phyloP scores from a whole-genome alignment of 2,888 invertebrate genomes.

The Nesidiocoris tenuis region DNA sequence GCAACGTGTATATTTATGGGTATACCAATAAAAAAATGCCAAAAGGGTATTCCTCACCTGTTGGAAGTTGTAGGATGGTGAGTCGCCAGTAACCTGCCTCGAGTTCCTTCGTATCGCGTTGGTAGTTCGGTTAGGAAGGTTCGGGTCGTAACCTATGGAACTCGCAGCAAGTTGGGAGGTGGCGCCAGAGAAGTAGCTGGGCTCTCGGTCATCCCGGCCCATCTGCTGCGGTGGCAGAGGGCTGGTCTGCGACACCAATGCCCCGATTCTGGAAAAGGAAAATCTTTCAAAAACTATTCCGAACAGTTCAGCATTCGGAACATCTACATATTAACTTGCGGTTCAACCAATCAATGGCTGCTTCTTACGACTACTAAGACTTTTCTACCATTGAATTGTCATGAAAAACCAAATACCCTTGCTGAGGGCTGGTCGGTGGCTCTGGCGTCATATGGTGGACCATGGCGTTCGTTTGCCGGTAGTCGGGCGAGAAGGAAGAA shows the following conservation, averaged over 20 bases:
- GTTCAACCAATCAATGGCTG: too few relatives aligned
- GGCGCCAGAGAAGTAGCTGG: conserved; percentile 51
- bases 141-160: conserved; percentile 49
- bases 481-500: not conserved
- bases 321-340: too few relatives aligned
- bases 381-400: too few relatives aligned
- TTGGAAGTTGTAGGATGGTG: conserved; percentile 56
- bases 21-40: too few relatives aligned
- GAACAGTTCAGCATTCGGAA: too few relatives aligned
- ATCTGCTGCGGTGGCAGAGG: conserved; percentile 37
- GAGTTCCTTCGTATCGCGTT: conserved; percentile 58
- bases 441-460: conserved; percentile 38
- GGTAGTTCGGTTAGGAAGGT: conserved; percentile 33
- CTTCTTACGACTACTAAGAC: too few relatives aligned
- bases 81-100: conserved; percentile 58
- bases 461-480: conserved; percentile 36
- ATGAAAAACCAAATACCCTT: too few relatives aligned
- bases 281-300: too few relatives aligned
- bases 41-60: too few relatives aligned
- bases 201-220: conserved; percentile 46
- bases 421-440: conserved; percentile 24
- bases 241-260: conserved; percentile 30
- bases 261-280: conserved; percentile 21
- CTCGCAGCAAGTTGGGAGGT: conserved; percentile 50
- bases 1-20: too few relatives aligned